Percentiles rank a stretch among this genome's conserved stretches.
Evolutionary conservation across 2,113 vertebrate species (phyloP).

Genomic region (Chloropsis cyanopogon): DNA sequence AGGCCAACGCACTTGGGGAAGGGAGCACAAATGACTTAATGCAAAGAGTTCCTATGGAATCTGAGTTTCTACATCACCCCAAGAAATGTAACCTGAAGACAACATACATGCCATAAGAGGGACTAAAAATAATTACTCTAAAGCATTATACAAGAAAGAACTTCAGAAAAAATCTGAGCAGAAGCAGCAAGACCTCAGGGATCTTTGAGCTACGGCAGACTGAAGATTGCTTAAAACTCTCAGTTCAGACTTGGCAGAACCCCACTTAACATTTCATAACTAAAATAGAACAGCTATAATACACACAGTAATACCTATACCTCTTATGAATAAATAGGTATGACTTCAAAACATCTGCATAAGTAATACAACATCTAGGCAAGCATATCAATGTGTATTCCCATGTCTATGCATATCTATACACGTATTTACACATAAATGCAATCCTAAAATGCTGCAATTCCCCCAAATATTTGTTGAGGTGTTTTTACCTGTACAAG

Average conservation of each 20-base stretch:
- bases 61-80: background rate
- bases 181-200: background rate
- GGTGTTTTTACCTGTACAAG: slow-evolving; percentile 84
- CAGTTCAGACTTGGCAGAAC: background rate
- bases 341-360: background rate
- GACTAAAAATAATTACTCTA: background rate
- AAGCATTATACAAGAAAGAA: background rate
- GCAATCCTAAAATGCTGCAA: background rate
- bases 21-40: background rate
- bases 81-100: background rate
- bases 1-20: accelerated
- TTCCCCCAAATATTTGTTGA: background rate
- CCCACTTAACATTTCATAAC: background rate
- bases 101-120: accelerated
- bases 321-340: background rate
- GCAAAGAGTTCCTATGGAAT: background rate
- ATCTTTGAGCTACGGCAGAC: background rate
- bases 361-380: background rate
- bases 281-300: background rate
- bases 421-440: background rate
- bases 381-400: background rate
- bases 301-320: background rate
- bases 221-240: background rate
- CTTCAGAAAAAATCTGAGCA: background rate
- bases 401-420: background rate